phyloP scores from a whole-genome alignment of 92 coral and sea anemone genomes.

The Nematostella vectensis region DNA sequence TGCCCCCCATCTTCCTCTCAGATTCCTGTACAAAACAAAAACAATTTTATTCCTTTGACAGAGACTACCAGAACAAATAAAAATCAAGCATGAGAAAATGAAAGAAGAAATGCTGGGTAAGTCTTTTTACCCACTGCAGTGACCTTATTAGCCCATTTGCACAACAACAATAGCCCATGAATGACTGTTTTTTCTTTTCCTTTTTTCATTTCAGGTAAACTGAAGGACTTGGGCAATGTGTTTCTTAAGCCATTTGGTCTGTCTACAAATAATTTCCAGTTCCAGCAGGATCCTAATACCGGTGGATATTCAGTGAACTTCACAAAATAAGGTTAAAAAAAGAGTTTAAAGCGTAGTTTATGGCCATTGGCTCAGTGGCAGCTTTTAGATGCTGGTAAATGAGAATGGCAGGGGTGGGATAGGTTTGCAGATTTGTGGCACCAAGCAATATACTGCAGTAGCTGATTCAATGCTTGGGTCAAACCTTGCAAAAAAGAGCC shows the following conservation, averaged over 20 bases:
- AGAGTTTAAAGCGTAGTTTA: neutral
- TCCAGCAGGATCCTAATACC: constrained; percentile 85
- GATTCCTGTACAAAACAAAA: too few species aligned
- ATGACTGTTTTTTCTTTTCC: neutral
- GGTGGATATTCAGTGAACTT: constrained; percentile 90
- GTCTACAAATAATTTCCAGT: constrained; percentile 87
- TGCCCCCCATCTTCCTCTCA: too few species aligned
- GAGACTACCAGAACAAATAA: constrained; percentile 92
- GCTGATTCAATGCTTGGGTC: too few species aligned
- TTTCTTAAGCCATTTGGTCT: constrained; percentile 95
- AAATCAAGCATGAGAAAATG: constrained; percentile 91
- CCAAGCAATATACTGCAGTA: too few species aligned
- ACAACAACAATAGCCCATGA: neutral
- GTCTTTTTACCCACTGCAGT: neutral
- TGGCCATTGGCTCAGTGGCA: too few species aligned
- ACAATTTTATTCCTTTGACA: constrained; percentile 22
- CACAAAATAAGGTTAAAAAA: constrained; percentile 61
- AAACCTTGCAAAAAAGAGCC: too few species aligned
- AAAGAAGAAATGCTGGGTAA: constrained; percentile 97
- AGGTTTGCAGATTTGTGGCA: too few species aligned
- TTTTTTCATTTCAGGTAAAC: constrained; percentile 52
- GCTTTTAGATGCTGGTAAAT: too few species aligned
- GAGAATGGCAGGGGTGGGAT: too few species aligned
- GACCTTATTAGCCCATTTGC: neutral
- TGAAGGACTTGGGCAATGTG: constrained; percentile 95